Evolutionary conservation across 2,113 vertebrate species (phyloP).

Genomic region (Pollimyrus isidori): DNA sequence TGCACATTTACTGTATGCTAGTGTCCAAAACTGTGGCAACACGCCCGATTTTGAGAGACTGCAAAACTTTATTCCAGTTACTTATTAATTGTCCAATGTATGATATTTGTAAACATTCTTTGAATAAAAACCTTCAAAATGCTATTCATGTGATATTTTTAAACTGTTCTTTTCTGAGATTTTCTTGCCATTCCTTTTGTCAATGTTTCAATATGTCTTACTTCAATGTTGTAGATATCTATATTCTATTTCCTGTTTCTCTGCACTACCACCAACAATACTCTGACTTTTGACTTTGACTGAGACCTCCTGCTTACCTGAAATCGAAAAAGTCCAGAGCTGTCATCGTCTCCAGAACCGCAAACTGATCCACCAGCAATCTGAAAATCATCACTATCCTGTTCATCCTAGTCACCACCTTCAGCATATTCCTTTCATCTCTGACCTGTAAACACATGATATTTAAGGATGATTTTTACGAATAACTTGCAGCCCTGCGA

Average conservation of each 20-base stretch:
- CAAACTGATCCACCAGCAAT: conserved; percentile 84
- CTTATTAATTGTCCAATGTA: background rate
- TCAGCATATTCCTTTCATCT: conserved; percentile 92
- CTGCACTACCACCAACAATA: no score
- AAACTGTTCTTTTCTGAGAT: background rate
- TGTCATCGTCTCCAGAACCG: conserved; percentile 90
- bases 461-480: background rate
- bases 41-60: background rate
- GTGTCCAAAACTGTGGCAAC: background rate
- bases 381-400: conserved; percentile 81
- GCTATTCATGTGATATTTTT: background rate
- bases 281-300: background rate
- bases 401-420: conserved; percentile 81
- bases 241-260: background rate
- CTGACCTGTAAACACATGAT: conserved; percentile 61
- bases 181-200: background rate
- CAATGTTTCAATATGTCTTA: background rate
- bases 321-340: conserved; percentile 92
- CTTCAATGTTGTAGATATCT: background rate
- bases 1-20: background rate
- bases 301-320: conserved; percentile 57
- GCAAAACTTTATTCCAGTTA: background rate
- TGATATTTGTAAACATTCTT: background rate
- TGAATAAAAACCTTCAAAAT: background rate
- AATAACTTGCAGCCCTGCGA: background rate